phyloP scores from a whole-genome alignment of 2,888 invertebrate genomes.

The Cephus spinipes region DNA sequence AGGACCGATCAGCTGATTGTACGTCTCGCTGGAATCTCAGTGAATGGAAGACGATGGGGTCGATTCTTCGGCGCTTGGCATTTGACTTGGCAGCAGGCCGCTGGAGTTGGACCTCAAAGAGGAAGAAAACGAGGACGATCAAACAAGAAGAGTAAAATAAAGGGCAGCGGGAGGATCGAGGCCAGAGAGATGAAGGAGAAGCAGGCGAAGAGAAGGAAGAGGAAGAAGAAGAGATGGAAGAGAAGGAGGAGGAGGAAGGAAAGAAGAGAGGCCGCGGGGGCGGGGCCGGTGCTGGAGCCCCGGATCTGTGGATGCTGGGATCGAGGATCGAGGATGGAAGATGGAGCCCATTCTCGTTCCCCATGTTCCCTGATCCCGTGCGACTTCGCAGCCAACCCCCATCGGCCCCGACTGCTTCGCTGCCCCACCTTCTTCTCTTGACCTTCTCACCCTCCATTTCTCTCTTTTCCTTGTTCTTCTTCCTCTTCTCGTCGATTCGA shows the following conservation, averaged over 20 bases:
- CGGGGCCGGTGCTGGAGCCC: slow-evolving; percentile 60
- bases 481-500: slow-evolving; percentile 37
- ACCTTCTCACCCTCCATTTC: slow-evolving; percentile 27
- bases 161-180: slow-evolving; percentile 8
- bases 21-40: slow-evolving; percentile 6
- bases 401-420: slow-evolving; percentile 27
- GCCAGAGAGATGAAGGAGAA: slow-evolving; percentile 33
- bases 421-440: slow-evolving; percentile 51
- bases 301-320: slow-evolving; percentile 57
- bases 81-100: slow-evolving; percentile 30
- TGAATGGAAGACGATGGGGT: slow-evolving; percentile 19
- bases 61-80: slow-evolving; percentile 41
- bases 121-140: slow-evolving; percentile 29
- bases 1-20: neutral
- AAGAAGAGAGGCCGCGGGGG: slow-evolving; percentile 44
- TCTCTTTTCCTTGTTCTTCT: slow-evolving; percentile 12
- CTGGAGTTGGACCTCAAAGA: slow-evolving; percentile 28
- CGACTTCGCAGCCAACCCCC: slow-evolving; percentile 56
- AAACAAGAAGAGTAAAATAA: slow-evolving; percentile 22
- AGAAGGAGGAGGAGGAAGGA: slow-evolving; percentile 31
- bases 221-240: slow-evolving; percentile 24
- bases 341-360: slow-evolving; percentile 55
- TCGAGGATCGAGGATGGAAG: too few species aligned
- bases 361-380: slow-evolving; percentile 59
- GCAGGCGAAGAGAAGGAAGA: slow-evolving; percentile 31